phyloP scores from a whole-genome alignment of 2,888 invertebrate genomes.

The Cheilosia impressa region DNA sequence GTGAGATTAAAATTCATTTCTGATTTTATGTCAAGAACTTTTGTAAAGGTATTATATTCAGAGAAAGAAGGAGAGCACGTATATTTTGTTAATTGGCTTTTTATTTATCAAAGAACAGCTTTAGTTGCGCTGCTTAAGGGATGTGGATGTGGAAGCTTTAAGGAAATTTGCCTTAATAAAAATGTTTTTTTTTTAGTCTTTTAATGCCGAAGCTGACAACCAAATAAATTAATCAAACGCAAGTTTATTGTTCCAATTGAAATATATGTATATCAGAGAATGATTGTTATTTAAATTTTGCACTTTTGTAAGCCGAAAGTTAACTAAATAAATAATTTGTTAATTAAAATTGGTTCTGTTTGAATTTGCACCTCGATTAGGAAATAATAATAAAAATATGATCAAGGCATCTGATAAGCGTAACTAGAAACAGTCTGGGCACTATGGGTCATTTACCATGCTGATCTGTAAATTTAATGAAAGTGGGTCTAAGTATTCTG shows the following conservation, averaged over 20 bases:
- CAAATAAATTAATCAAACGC: conserved; percentile 57
- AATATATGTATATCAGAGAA: conserved; percentile 11
- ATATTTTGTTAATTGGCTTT: conserved; percentile 2
- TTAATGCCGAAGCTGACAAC: conserved; percentile 61
- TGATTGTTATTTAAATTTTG: conserved; percentile 66
- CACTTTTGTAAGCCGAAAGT: conserved; percentile 67
- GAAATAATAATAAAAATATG: too few species aligned
- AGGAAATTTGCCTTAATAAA: conserved; percentile 3
- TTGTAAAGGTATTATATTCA: conserved; percentile 34
- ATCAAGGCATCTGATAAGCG: too few species aligned
- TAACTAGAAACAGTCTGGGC: too few species aligned
- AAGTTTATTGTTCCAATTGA: conserved; percentile 42
- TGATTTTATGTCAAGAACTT: conserved; percentile 20
- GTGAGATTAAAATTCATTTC: conserved; percentile 31
- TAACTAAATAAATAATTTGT: conserved; percentile 54
- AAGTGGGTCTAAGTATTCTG: too few species aligned
- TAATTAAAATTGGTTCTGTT: background rate
- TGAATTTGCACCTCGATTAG: too few species aligned
- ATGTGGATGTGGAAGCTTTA: background rate
- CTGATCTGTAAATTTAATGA: too few species aligned
- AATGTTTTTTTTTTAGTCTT: conserved; percentile 8
- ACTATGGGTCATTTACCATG: too few species aligned
- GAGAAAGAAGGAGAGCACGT: background rate
- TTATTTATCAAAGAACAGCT: background rate
- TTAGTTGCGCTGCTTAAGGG: background rate